Base-by-base conservation (phyloP, 2,888 invertebrate species). In the Diarsia brunnea region DNA sequence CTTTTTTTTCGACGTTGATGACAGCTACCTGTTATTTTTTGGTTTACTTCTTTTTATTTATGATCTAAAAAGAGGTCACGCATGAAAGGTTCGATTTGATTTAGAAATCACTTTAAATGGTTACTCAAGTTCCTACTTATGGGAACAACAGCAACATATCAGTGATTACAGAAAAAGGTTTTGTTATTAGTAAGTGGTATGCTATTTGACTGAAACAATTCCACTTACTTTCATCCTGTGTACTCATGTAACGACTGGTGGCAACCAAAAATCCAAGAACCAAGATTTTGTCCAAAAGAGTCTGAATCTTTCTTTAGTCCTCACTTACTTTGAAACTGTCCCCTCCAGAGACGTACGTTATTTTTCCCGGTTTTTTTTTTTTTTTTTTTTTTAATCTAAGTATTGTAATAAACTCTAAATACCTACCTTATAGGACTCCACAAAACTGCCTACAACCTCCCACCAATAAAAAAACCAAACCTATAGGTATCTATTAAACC, bases 401-500 rank as follows among this genome's bases (percentile, higher is more conserved):
- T 38, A 53, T 63, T 16, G 11, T 5, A 21, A 12, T 5, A 16
- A 53, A 11, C 7, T n/a, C 38, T 21, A 21, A 31, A 61, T 61
- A 38, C 38, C 21, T 8, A 19, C 19, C 11, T 0, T 47, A 45
- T n/a, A 69, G 38, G 16, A 8, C n/a, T 21, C 49, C 11, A 66
- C 5, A 63, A 31, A 71, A 27, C 55, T 38, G 16, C 58, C 24
- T 31, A 38, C 66, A 16, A 43, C 63, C 63, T 43, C 4, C 43
- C 27, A 63, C n/a, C 60, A 74, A 63, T 63, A 78, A 74, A 63
- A 60, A 78, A 72, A 78, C 71, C 31, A 70, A 73, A 79, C 72
- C 47, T 82, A 84, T 79, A 38, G 38, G 38, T 38, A 81, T 79
- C 71, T 71, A 82, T 84, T 70, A 82, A 81, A 82, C 79, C 79